A percentile compares a stretch with the other conserved stretches of the same genome.
phyloP scores from a whole-genome alignment of 1,140 invertebrate genomes.

The Sycophaga agraensis region DNA sequence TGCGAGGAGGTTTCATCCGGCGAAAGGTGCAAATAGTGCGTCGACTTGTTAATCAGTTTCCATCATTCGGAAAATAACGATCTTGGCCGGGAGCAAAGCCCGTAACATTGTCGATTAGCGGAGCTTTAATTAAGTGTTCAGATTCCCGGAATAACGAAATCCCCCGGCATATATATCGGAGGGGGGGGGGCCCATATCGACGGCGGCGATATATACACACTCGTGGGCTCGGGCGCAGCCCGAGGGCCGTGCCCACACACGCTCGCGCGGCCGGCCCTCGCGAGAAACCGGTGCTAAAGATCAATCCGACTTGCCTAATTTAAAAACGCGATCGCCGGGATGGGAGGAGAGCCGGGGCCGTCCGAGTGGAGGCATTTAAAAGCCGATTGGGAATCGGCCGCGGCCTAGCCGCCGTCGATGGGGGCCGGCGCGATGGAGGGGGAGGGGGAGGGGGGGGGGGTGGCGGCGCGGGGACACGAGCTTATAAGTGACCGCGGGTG shows the following conservation, averaged over 20 bases:
- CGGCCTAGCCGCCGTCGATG: background rate
- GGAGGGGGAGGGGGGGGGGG: background rate
- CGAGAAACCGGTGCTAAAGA: conserved; percentile 22
- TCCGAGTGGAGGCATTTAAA: conserved; percentile 16
- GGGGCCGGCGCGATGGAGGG: too few relatives aligned
- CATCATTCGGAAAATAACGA: background rate
- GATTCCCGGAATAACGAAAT: conserved; percentile 15
- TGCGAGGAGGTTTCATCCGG: too few relatives aligned
- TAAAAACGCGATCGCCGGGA: conserved; percentile 17
- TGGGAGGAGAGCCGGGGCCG: background rate
- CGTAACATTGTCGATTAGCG: conserved; percentile 11
- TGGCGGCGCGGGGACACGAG: background rate
- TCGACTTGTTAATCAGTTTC: too few relatives aligned
- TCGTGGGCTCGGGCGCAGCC: too few relatives aligned
- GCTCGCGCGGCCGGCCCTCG: too few relatives aligned
- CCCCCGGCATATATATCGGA: too few relatives aligned
- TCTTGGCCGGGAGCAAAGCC: background rate
- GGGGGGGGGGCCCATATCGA: too few relatives aligned
- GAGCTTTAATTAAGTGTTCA: conserved; percentile 21
- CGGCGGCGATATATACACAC: too few relatives aligned
- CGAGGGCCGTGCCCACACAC: conserved; percentile 30
- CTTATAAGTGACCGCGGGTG: background rate
- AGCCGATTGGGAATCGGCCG: conserved; percentile 16
- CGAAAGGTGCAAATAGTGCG: conserved; percentile 13
- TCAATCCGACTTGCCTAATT: conserved; percentile 26